Evolutionary conservation across 2,888 invertebrate species (phyloP).

Genomic region (Ormyrus pomaceus): DNA sequence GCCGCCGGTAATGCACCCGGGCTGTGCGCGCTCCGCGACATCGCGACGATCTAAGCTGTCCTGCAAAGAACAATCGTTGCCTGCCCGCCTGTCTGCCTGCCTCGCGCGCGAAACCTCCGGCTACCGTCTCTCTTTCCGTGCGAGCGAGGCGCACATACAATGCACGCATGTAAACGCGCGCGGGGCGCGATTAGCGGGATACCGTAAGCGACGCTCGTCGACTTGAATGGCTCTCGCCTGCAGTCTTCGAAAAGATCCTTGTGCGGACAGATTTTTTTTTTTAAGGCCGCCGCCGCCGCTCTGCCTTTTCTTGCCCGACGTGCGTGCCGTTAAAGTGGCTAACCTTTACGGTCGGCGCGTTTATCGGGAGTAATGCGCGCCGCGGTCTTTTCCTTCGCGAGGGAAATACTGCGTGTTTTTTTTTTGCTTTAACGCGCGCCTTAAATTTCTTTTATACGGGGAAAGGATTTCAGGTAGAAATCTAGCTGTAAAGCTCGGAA

Average conservation of each 20-base stretch:
- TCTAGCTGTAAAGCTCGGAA: too few species aligned
- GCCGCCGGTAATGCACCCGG: constrained; percentile 11
- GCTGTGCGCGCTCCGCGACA: constrained; percentile 17
- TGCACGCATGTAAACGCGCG: background rate
- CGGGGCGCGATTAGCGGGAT: constrained; percentile 26
- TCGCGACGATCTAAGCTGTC: constrained; percentile 41
- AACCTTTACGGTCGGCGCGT: constrained; percentile 10
- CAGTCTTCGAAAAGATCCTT: background rate
- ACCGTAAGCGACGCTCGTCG: constrained; percentile 24
- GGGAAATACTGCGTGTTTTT: background rate
- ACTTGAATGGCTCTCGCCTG: background rate
- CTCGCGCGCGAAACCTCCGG: constrained; percentile 23
- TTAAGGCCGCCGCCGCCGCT: background rate
- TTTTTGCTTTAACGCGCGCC: constrained; percentile 3
- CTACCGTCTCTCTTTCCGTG: background rate
- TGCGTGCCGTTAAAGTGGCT: background rate
- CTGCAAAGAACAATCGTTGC: background rate
- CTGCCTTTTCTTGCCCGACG: too few species aligned
- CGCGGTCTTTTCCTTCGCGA: background rate
- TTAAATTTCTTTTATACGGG: background rate
- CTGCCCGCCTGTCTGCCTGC: background rate
- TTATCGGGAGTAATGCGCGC: background rate
- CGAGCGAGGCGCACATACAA: too few species aligned
- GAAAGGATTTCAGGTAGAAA: background rate
- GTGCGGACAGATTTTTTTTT: constrained; percentile 17